Conservation (phyloP, 1,140 invertebrate genomes). For the Lepidotrigona ventralis region DNA sequence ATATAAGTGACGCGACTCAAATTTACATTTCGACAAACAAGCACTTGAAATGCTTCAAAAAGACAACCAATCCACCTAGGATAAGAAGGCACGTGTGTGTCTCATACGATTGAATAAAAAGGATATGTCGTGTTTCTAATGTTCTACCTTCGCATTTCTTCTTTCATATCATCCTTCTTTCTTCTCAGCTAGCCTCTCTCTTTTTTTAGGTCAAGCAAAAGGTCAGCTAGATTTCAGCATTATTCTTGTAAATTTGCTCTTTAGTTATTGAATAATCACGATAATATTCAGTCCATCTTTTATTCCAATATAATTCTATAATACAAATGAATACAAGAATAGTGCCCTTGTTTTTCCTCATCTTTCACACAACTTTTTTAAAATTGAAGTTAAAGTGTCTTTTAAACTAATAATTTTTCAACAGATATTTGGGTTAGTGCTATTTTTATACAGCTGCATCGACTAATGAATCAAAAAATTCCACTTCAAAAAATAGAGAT, state of each 20-base stretch:
- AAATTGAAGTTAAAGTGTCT: too few relatives aligned
- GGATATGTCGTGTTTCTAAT: background rate
- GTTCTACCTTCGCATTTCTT: background rate
- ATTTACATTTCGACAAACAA: background rate
- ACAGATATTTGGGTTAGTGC: too few relatives aligned
- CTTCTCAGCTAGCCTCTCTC: background rate
- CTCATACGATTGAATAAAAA: constrained; percentile 9
- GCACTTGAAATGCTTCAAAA: constrained; percentile 6
- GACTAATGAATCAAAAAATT: too few relatives aligned
- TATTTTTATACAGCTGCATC: too few relatives aligned
- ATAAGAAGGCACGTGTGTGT: constrained; percentile 1
- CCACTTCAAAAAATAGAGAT: too few relatives aligned
- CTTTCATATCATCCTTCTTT: background rate
- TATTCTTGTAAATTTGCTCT: background rate
- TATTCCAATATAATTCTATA: too few relatives aligned
- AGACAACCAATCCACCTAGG: background rate
- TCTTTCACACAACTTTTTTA: too few relatives aligned
- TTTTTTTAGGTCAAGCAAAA: background rate
- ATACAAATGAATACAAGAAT: too few relatives aligned
- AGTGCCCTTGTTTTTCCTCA: too few relatives aligned
- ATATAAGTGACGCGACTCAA: background rate
- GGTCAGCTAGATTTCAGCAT: background rate
- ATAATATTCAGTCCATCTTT: background rate
- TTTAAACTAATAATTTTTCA: too few relatives aligned
- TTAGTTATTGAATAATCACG: background rate